phyloP scores from a whole-genome alignment of 1,140 invertebrate species.

The Drosophila mauritiana region DNA sequence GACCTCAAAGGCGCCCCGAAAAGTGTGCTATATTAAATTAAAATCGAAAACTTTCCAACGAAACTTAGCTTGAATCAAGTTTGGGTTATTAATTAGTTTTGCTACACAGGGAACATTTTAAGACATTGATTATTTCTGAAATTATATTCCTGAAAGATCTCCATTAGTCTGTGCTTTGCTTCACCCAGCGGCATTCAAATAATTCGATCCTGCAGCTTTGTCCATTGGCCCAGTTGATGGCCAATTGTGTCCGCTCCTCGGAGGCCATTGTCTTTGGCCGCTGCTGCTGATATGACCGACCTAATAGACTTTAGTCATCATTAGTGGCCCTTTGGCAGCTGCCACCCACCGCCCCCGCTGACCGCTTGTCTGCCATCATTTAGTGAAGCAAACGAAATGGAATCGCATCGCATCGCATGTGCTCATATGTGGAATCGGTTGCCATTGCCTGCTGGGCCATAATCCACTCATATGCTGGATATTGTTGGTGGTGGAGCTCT shows the following conservation, averaged over 20 bases:
- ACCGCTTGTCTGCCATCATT: constrained; percentile 45
- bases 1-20: constrained; percentile 6
- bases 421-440: constrained; percentile 19
- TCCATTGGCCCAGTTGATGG: constrained; percentile 15
- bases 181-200: constrained; percentile 41
- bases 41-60: constrained; percentile 2
- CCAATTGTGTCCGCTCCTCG: constrained; percentile 14
- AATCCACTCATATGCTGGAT: constrained; percentile 51
- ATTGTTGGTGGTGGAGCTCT: constrained; percentile 34
- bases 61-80: constrained; percentile 13
- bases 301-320: constrained; percentile 47
- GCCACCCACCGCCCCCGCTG: background rate
- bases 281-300: constrained; percentile 30
- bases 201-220: constrained; percentile 17
- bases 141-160: background rate
- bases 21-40: constrained; percentile 42
- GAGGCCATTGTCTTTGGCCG: constrained; percentile 24
- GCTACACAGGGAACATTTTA: background rate
- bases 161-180: constrained; percentile 26
- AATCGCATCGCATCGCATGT: constrained; percentile 21
- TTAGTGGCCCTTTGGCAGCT: constrained; percentile 49
- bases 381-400: constrained; percentile 43
- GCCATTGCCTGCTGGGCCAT: constrained; percentile 37
- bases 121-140: background rate
- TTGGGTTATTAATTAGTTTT: constrained; percentile 9